These are phyloP conservation scores for Holotrichia oblita DNA, from an alignment of 1,140 invertebrate species.

Conservation along the genomic window DNA sequence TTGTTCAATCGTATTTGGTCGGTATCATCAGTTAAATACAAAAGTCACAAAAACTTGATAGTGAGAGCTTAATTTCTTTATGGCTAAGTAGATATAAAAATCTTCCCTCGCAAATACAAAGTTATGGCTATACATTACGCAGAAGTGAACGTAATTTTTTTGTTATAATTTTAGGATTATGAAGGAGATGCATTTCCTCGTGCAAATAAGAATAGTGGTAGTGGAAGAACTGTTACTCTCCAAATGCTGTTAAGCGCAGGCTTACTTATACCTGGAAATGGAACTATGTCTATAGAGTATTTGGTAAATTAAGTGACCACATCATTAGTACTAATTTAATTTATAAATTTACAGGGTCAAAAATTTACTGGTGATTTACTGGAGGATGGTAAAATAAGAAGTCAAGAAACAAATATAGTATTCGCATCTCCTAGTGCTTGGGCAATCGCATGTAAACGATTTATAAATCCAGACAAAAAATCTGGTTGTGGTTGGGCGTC, in stretches of 20 bases:
- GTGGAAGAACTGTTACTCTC: constrained; percentile 81
- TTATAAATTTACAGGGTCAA: constrained; percentile 71
- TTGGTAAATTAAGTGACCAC: constrained; percentile 66
- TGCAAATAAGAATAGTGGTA: constrained; percentile 58
- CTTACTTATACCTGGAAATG: constrained; percentile 82
- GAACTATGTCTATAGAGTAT: constrained; percentile 88
- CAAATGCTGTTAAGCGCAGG: constrained; percentile 84
- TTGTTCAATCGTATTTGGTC: no score
- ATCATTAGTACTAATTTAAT: constrained; percentile 39
- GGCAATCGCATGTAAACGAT: constrained; percentile 90
- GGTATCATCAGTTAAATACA: no score
- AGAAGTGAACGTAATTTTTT: no score
- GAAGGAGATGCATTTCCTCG: constrained; percentile 64
- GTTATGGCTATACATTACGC: no score
- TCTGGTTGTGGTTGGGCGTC: constrained; percentile 92
- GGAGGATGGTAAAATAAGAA: constrained; percentile 87
- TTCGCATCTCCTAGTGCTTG: constrained; percentile 92
- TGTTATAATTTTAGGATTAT: constrained; percentile 60
- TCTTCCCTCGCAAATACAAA: no score
- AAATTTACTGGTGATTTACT: constrained; percentile 89
- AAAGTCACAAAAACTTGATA: no score
- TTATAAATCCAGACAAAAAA: constrained; percentile 91
- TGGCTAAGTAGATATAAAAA: no score
- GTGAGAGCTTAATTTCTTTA: no score
- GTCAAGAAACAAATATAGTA: constrained; percentile 85